Base-by-base conservation (phyloP, 2,113 vertebrate genomes). In the Ciconia boyciana region DNA sequence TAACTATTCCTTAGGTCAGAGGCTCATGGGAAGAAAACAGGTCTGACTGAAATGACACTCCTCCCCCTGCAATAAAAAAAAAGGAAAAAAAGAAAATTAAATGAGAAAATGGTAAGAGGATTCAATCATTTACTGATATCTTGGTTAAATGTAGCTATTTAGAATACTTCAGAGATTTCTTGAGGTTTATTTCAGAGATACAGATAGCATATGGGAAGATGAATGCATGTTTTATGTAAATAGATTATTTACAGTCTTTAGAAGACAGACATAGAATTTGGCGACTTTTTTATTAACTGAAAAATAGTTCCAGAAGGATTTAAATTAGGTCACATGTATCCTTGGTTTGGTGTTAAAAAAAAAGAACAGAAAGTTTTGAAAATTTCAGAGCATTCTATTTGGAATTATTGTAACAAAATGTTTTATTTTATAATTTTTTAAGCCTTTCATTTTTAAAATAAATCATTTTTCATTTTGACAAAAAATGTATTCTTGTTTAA, bases 61-160 rank as follows among this genome's bases (percentile, higher is more conserved):
- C 7, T 22, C 0, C 3, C 3, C 1, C 10, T 54, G 2, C 1
- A 69, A 41, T 32, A 8, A 4, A 39, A 20, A 8, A 5, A n/a
- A 19, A 28, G 13, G 13, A 20, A 24, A 28, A 60, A 51, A 29
- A 17, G 1, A 48, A 82, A 58, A 69, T 9, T 6, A 71, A 64
- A 29, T 34, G 14, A 51, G n/a, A 66, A 41, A 25, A 32, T 34
- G 17, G 20, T 15, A 55, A 46, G 14, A 57, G 2, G 24, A 64
- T 54, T 90, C 8, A 34, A 16, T 54, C 0, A 19, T 41, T 60
- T 65, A 36, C 9, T 36, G 6, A 20, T 36, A 58, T 24, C 9
- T 68, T 72, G 4, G 14, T 51, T 52, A 61, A 74, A 68, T 41
- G 21, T 51, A 51, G 11, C 5, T 78, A 3, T 61, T 88, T 43